A percentile compares a stretch with the other conserved stretches of the same genome.
These are phyloP conservation scores for Protobothrops flavoviridis DNA, from an alignment of 2,113 vertebrate genomes.

Conservation along the genomic window DNA sequence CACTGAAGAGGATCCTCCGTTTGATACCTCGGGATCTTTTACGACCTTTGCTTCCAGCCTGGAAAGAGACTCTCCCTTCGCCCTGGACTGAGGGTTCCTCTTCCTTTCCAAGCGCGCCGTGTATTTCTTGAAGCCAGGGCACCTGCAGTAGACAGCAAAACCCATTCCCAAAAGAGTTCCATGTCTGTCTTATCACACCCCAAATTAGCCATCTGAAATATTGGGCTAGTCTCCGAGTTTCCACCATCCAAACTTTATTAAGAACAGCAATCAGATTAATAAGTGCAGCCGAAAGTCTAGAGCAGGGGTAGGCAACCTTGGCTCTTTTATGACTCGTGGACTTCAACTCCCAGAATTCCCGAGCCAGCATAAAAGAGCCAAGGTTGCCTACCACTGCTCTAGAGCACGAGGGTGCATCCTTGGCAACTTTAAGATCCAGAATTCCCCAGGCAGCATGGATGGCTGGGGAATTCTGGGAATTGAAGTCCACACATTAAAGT, in stretches of 20 bases:
- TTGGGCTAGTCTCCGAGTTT: neutral
- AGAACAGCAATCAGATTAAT: slow-evolving; percentile 15
- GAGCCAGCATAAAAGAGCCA: no score
- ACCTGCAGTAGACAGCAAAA: slow-evolving; percentile 67
- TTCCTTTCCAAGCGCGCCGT: slow-evolving; percentile 77
- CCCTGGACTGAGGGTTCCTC: slow-evolving; percentile 75
- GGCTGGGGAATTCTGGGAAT: neutral
- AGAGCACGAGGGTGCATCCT: no score
- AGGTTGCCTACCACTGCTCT: no score
- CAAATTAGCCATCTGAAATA: neutral
- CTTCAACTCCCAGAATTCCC: no score
- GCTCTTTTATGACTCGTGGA: no score
- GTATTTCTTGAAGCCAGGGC: slow-evolving; percentile 81
- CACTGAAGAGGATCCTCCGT: slow-evolving; percentile 25
- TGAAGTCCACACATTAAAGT: no score
- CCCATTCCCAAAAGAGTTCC: neutral
- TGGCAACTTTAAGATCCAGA: neutral
- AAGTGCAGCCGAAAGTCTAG: neutral
- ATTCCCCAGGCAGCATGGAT: neutral
- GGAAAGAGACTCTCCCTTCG: slow-evolving; percentile 72
- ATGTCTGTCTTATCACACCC: neutral
- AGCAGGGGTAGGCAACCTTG: no score
- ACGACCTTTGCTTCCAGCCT: slow-evolving; percentile 58
- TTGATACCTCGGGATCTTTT: slow-evolving; percentile 26
- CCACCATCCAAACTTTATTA: no score